Percentiles rank a stretch among this genome's conserved stretches.
Conservation (phyloP, 2,888 invertebrate species). For the Parasteatoda lunata region DNA sequence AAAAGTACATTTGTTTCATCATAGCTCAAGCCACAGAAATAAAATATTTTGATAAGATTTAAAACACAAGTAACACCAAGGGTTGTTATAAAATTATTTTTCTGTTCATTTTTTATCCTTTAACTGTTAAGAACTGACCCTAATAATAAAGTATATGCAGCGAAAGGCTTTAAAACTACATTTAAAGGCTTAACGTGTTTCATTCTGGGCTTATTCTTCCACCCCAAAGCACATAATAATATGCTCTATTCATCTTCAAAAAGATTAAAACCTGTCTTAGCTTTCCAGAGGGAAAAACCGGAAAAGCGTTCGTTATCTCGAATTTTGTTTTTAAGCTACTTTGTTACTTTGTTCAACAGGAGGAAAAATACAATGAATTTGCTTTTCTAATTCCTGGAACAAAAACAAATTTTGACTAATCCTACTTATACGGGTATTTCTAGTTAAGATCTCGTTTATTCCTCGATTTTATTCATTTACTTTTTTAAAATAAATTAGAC, state of each 20-base stretch:
- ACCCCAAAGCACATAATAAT: conserved; percentile 18
- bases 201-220: conserved; percentile 42
- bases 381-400: conserved; percentile 2
- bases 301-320: background rate
- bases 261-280: conserved; percentile 17
- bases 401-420: conserved; percentile 19
- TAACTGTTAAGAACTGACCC: too few species aligned
- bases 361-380: conserved; percentile 23
- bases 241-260: conserved; percentile 4
- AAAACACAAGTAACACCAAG: too few species aligned
- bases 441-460: too few species aligned
- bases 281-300: background rate
- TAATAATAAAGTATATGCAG: too few species aligned
- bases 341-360: conserved; percentile 40
- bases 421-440: background rate
- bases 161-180: conserved; percentile 19
- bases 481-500: too few species aligned
- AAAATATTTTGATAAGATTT: too few species aligned
- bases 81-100: too few species aligned
- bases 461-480: too few species aligned
- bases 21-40: too few species aligned
- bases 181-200: conserved; percentile 50
- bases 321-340: conserved; percentile 12
- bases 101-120: too few species aligned
- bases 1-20: too few species aligned